Evolutionary conservation across 2,888 invertebrate genomes (phyloP).

Genomic region (Eristalinus sepulchralis): DNA sequence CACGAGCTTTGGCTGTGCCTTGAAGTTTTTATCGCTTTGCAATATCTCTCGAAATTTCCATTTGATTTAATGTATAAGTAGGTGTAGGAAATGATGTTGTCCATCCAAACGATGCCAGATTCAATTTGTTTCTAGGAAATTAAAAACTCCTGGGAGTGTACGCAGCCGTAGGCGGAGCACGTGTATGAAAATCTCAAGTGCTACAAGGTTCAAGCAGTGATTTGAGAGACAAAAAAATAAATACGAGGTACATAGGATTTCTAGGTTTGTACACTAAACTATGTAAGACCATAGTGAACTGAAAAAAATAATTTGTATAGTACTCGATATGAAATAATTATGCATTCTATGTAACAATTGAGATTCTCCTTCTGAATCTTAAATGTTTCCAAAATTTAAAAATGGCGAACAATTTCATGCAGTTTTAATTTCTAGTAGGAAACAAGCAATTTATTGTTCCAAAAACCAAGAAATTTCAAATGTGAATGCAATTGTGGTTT

Average conservation of each 20-base stretch:
- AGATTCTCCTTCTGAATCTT: too few species aligned
- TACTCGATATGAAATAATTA: too few species aligned
- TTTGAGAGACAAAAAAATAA: neutral
- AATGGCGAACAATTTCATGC: too few species aligned
- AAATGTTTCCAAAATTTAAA: too few species aligned
- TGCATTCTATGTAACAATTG: too few species aligned
- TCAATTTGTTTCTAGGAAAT: neutral
- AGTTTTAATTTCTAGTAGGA: too few species aligned
- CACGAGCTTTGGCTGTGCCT: neutral
- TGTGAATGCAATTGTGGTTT: too few species aligned
- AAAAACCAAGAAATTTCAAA: too few species aligned
- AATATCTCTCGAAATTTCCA: neutral
- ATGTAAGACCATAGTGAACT: too few species aligned
- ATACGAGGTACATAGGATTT: neutral
- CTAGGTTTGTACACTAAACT: too few species aligned
- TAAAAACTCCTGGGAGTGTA: neutral
- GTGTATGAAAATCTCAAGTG: neutral
- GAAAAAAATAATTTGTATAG: too few species aligned
- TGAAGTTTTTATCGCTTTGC: neutral
- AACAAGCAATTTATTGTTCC: too few species aligned
- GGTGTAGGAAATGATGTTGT: neutral
- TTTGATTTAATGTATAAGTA: neutral
- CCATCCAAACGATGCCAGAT: neutral
- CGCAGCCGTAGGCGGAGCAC: neutral
- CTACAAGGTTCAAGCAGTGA: neutral